These are phyloP conservation scores for Felis chaus DNA, from an alignment of 2,113 vertebrate genomes.

Conservation along the genomic window DNA sequence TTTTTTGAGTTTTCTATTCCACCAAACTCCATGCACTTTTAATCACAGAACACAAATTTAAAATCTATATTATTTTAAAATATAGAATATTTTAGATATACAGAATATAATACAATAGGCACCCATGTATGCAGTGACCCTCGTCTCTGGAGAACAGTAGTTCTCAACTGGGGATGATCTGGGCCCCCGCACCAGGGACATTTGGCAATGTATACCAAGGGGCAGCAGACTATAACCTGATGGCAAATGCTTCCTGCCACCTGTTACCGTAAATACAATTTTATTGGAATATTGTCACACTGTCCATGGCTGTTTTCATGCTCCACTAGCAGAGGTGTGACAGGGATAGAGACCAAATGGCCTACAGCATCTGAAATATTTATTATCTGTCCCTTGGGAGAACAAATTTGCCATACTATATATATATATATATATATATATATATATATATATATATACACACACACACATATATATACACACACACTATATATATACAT, in stretches of 20 bases:
- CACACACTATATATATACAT: no score
- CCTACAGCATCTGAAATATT: not conserved
- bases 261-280: not conserved
- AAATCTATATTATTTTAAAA: not conserved
- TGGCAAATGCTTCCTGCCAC: not conserved
- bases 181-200: accelerated
- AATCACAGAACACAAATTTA: not conserved
- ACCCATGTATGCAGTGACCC: no score
- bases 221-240: not conserved
- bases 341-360: not conserved
- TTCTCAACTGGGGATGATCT: not conserved
- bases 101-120: not conserved
- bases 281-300: not conserved
- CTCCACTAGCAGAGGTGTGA: not conserved
- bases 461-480: no score
- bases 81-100: not conserved
- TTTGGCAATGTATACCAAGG: accelerated
- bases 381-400: not conserved
- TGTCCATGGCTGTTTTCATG: not conserved
- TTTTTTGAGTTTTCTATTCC: not conserved
- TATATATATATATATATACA: no score
- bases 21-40: not conserved
- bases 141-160: not conserved
- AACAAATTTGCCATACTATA: not conserved
- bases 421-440: no score